Evolutionary conservation across 2,797 vertebrate genomes (phyloP).

Genomic region (Melanotaenia boesemani): DNA sequence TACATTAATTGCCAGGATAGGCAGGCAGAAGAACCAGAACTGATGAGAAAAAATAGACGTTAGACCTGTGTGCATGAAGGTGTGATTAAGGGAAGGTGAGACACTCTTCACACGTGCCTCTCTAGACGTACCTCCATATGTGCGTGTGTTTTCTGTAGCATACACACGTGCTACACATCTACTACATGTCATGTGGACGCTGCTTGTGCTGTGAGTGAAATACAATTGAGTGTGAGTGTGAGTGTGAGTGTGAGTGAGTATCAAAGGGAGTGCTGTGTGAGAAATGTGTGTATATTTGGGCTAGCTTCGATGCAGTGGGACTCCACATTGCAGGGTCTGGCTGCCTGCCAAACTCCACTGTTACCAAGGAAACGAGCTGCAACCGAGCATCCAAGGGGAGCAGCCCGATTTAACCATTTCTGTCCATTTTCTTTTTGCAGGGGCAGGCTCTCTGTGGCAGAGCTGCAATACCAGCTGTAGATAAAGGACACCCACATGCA

Average conservation of each 20-base stretch:
- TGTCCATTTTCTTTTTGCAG: conserved; percentile 45
- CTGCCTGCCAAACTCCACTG: conserved; percentile 74
- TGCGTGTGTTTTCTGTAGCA: not conserved
- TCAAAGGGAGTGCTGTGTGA: conserved; percentile 29
- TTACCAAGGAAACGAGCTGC: conserved; percentile 84
- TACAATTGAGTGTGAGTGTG: conserved; percentile 11
- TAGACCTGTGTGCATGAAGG: not conserved
- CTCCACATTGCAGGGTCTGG: conserved; percentile 74
- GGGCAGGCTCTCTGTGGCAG: conserved; percentile 18
- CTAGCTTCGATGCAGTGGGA: conserved; percentile 65
- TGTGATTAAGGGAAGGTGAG: not conserved
- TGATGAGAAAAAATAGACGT: not conserved
- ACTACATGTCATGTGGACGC: conserved; percentile 29
- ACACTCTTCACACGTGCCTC: not conserved
- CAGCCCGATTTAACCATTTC: conserved; percentile 62
- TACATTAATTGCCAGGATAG: not conserved
- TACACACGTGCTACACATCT: not conserved
- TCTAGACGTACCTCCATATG: not conserved
- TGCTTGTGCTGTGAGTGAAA: conserved; percentile 33
- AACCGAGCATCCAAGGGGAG: conserved; percentile 64
- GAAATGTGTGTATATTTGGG: conserved; percentile 70
- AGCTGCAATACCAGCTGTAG: conserved; percentile 5
- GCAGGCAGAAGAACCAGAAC: not conserved
- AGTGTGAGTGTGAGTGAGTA: conserved; percentile 29
- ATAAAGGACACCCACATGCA: not conserved